These are phyloP conservation scores for Zaprionus camerounensis DNA, from an alignment of 1,140 invertebrate genomes.

Conservation along the genomic window DNA sequence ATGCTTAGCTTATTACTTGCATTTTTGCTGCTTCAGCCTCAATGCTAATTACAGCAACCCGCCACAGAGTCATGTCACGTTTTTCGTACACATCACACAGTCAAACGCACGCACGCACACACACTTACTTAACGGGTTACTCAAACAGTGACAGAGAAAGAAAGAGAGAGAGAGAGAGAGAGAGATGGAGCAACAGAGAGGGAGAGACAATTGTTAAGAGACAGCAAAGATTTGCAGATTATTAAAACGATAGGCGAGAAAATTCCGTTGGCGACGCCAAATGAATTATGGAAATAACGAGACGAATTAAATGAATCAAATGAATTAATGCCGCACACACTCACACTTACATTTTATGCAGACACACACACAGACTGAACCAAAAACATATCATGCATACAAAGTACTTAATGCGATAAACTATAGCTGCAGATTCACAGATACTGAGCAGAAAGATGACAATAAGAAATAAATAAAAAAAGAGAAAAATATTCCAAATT, in stretches of 20 bases:
- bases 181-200: background rate
- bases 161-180: background rate
- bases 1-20: slow-evolving; percentile 63
- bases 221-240: slow-evolving; percentile 33
- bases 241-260: slow-evolving; percentile 25
- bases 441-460: background rate
- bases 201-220: slow-evolving; percentile 1
- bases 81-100: slow-evolving; percentile 21
- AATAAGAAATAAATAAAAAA: background rate
- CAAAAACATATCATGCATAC: slow-evolving; percentile 23
- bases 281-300: slow-evolving; percentile 53
- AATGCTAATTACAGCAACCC: slow-evolving; percentile 67
- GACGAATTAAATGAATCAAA: slow-evolving; percentile 59
- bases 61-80: slow-evolving; percentile 65
- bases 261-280: slow-evolving; percentile 26
- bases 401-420: background rate
- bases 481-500: background rate
- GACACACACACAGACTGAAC: background rate
- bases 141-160: slow-evolving; percentile 3
- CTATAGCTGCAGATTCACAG: background rate
- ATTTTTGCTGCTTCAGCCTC: slow-evolving; percentile 62
- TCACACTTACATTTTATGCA: slow-evolving; percentile 12
- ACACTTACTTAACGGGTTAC: slow-evolving; percentile 27
- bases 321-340: slow-evolving; percentile 47
- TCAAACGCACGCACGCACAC: slow-evolving; percentile 8